Conservation (phyloP, 2,888 invertebrate species). For the Dicranocentrus wangi region DNA sequence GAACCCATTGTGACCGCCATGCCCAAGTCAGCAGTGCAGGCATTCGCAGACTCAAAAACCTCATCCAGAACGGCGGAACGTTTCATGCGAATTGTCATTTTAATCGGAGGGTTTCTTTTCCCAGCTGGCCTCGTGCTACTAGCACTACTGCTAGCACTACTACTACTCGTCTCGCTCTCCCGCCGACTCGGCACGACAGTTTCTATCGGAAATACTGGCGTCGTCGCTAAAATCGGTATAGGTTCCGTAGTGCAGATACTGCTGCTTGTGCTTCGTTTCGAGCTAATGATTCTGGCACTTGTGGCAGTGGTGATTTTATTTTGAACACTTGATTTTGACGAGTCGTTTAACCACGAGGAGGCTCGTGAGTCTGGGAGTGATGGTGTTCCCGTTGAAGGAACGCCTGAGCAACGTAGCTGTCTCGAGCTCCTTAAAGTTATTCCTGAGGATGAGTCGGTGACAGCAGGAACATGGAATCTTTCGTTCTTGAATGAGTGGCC, state of each 20-base stretch:
- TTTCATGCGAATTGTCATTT: slow-evolving; percentile 87
- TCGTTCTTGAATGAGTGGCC: slow-evolving; percentile 43
- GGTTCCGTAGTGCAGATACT: neutral
- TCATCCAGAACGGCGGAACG: slow-evolving; percentile 90
- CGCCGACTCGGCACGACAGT: slow-evolving; percentile 31
- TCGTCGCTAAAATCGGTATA: neutral
- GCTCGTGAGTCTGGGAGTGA: too few species aligned
- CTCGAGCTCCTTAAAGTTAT: slow-evolving; percentile 37
- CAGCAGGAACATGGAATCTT: neutral
- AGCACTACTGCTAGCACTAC: slow-evolving; percentile 42
- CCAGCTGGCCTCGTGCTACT: slow-evolving; percentile 33
- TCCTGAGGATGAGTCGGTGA: neutral
- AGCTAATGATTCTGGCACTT: slow-evolving; percentile 10
- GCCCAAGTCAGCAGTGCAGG: neutral
- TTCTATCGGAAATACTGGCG: too few species aligned
- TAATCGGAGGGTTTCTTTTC: slow-evolving; percentile 51
- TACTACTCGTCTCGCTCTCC: slow-evolving; percentile 48
- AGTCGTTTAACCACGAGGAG: neutral
- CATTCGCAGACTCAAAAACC: slow-evolving; percentile 80
- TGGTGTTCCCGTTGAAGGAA: too few species aligned
- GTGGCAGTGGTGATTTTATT: neutral
- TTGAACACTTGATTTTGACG: slow-evolving; percentile 21
- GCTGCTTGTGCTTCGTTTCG: neutral
- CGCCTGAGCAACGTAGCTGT: slow-evolving; percentile 34
- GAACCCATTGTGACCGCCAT: neutral